These are phyloP conservation scores for Diorhabda sublineata DNA, from an alignment of 1,140 invertebrate species.

Conservation along the genomic window DNA sequence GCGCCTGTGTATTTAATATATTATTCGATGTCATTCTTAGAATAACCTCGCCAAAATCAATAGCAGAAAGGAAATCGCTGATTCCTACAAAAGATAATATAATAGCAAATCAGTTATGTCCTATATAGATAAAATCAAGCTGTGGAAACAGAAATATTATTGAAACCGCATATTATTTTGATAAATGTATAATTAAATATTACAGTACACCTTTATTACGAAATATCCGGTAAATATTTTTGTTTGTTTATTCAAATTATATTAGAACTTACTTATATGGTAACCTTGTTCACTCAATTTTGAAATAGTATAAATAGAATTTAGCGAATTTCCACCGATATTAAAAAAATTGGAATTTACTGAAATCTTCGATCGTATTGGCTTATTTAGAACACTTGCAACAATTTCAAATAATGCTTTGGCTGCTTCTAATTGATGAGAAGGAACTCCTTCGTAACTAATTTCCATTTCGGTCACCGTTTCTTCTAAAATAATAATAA, in stretches of 20 bases:
- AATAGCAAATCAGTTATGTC: too few relatives aligned
- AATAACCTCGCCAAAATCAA: slow-evolving; percentile 64
- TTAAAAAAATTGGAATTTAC: slow-evolving; percentile 73
- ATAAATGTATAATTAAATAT: too few relatives aligned
- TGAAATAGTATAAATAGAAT: slow-evolving; percentile 77
- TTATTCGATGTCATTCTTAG: slow-evolving; percentile 52
- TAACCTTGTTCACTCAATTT: slow-evolving; percentile 72
- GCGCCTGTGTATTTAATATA: slow-evolving; percentile 38
- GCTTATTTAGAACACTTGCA: slow-evolving; percentile 61
- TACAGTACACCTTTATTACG: too few relatives aligned
- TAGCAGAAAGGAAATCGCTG: slow-evolving; percentile 72
- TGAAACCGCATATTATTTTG: too few relatives aligned
- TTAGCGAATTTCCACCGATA: slow-evolving; percentile 80
- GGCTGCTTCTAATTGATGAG: slow-evolving; percentile 58
- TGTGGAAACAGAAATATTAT: too few relatives aligned
- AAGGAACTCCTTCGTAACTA: slow-evolving; percentile 56
- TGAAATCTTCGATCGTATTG: slow-evolving; percentile 55
- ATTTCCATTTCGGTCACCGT: slow-evolving; percentile 35
- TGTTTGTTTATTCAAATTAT: too few relatives aligned
- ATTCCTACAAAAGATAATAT: slow-evolving; percentile 53
- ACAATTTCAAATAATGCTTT: slow-evolving; percentile 68
- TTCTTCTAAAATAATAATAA: slow-evolving; percentile 29
- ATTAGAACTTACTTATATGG: slow-evolving; percentile 58
- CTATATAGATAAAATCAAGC: too few relatives aligned
- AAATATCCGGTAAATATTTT: too few relatives aligned